These are phyloP conservation scores for Aporophyla nigra DNA, from an alignment of 2,888 invertebrate species.

Conservation along the genomic window DNA sequence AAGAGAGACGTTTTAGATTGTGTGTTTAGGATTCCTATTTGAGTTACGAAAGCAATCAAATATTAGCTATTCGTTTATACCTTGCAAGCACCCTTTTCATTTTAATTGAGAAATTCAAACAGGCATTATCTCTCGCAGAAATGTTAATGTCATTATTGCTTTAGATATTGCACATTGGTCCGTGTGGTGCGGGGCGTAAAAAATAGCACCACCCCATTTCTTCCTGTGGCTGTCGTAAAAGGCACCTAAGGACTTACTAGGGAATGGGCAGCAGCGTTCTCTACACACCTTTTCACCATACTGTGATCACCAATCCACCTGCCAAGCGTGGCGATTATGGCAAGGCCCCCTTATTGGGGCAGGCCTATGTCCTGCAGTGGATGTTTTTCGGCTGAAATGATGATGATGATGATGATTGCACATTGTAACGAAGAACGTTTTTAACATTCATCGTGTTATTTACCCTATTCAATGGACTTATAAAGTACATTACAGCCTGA, in stretches of 20 bases:
- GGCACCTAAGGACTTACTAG: too few species aligned
- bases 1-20: conserved; percentile 54
- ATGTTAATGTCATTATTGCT: conserved; percentile 23
- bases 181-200: too few species aligned
- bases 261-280: too few species aligned
- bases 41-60: conserved; percentile 59
- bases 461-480: not conserved
- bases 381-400: too few species aligned
- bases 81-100: conserved; percentile 42
- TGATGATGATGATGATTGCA: too few species aligned
- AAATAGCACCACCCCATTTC: too few species aligned
- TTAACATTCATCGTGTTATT: conserved; percentile 1
- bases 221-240: too few species aligned
- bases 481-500: conserved; percentile 8
- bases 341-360: too few species aligned
- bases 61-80: conserved; percentile 47
- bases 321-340: too few species aligned
- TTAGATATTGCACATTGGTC: not conserved
- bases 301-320: too few species aligned
- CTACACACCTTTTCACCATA: too few species aligned
- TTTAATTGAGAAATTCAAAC: conserved; percentile 59
- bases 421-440: not conserved
- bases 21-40: conserved; percentile 65
- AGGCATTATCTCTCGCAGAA: conserved; percentile 6
- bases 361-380: too few species aligned